Percentiles rank a stretch among this genome's conserved stretches.
Evolutionary conservation across 2,113 vertebrate genomes (phyloP).

Genomic region (Oreochromis aureus): DNA sequence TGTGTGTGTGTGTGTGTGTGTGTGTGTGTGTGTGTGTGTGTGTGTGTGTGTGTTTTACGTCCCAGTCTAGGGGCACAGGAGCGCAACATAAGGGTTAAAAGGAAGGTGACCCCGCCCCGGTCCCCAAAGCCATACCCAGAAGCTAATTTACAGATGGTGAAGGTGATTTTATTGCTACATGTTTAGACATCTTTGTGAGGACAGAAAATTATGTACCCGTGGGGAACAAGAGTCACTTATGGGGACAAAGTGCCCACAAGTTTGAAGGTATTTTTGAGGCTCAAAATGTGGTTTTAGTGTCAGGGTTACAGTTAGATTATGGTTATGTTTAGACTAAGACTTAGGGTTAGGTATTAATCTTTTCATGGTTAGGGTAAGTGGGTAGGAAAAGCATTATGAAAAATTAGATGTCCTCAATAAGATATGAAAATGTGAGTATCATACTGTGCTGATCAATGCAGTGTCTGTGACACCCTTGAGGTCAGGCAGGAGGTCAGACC

Average conservation of each 20-base stretch:
- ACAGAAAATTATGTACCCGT: not conserved
- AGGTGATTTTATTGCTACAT: not conserved
- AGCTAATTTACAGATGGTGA: not conserved
- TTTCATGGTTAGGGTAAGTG: not conserved
- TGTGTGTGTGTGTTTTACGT: not conserved
- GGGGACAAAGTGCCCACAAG: not conserved
- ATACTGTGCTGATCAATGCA: not conserved
- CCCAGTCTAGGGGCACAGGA: not conserved
- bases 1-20: not conserved
- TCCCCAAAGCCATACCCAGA: not conserved
- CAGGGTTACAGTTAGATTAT: not conserved
- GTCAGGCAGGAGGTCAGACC: conserved; percentile 2
- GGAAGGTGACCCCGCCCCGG: not conserved
- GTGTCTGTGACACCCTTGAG: not conserved
- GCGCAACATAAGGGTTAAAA: not conserved
- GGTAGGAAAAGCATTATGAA: not conserved
- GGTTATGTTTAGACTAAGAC: not conserved
- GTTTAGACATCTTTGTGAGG: not conserved
- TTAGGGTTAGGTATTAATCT: not conserved
- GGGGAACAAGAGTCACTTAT: not conserved
- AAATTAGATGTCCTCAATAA: not conserved
- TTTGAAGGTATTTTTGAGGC: not conserved
- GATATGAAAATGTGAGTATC: not conserved
- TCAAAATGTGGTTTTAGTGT: not conserved
- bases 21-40: not conserved